phyloP scores from a whole-genome alignment of 2,888 invertebrate species.

The Tiliacea citrago region DNA sequence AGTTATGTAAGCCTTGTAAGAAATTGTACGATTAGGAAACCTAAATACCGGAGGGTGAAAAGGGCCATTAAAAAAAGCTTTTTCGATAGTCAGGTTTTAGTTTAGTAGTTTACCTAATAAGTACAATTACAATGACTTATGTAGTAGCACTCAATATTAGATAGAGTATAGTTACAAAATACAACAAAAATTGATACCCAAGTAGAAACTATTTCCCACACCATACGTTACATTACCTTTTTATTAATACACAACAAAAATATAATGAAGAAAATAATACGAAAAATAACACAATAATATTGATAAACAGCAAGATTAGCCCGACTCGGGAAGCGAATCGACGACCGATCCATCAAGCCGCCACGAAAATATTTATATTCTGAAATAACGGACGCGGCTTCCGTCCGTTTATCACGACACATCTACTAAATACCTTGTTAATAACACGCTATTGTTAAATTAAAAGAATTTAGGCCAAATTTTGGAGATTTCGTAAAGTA shows the following conservation, averaged over 20 bases:
- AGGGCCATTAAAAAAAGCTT: background rate
- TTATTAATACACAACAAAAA: background rate
- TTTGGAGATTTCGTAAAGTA: slow-evolving; percentile 20
- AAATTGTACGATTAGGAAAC: too few species aligned
- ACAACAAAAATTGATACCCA: background rate
- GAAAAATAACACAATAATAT: slow-evolving; percentile 75
- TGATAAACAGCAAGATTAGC: slow-evolving; percentile 83
- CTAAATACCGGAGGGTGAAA: background rate
- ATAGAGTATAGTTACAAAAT: background rate
- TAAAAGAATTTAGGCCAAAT: slow-evolving; percentile 55
- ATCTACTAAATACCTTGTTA: slow-evolving; percentile 73
- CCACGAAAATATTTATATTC: slow-evolving; percentile 82
- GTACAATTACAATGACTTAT: too few species aligned
- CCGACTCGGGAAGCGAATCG: slow-evolving; percentile 65
- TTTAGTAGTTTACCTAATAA: background rate
- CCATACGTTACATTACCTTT: background rate
- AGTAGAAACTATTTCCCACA: background rate
- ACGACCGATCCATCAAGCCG: slow-evolving; percentile 82
- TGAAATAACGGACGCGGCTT: slow-evolving; percentile 75
- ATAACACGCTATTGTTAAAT: slow-evolving; percentile 72
- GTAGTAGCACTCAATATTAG: background rate
- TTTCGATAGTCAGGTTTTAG: background rate
- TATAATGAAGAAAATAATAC: slow-evolving; percentile 7
- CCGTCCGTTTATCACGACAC: slow-evolving; percentile 72
- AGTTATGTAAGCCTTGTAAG: background rate